Base-by-base conservation (phyloP, 2,797 vertebrate species). In the Dryobates pubescens region DNA sequence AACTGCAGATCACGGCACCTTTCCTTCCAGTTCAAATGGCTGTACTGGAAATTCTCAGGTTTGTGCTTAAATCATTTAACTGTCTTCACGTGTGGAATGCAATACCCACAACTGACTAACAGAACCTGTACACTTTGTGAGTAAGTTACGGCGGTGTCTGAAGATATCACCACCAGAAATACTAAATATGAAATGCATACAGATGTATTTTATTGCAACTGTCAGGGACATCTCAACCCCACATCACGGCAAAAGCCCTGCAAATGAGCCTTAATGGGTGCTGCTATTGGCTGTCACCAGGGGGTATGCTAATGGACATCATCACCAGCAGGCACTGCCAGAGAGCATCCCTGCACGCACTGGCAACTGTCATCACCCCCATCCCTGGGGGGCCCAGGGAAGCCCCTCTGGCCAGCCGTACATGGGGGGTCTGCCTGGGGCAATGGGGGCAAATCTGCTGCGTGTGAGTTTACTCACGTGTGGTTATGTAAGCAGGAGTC, bases 251-350 rank as follows among this genome's bases (percentile, higher is more conserved):
- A 74, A 83, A 67, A 1, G 4, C 23, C 10, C 32, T 16, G 32
- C 36, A 26, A 90, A 90, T 4, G 49, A 54, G 19, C 43, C 6
- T 62, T 62, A 82, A 20, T 3, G 3, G 11, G 8, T 43, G 32
- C 16, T 64, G 45, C 41, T 45, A 43, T 32, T 1, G 13, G 16
- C 3, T 43, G 38, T 32, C 64, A 53, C 38, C 11, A 24, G n/a
- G 11, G 26, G 4, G 7, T 19, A 10, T 53, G n/a, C 41, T 54
- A 36, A 65, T 3, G 3, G 6, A 1, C 47, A 69, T 3, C 20
- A 13, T 17, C 53, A 36, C 13, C 0, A 2, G 51, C 0, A 2
- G 51, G 17, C 34, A 26, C 3, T 62, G n/a, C n/a, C 12, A 68
- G 22, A 0, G 14, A 36, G 23, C 7, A 74, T 12, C 17, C 15